Base-by-base conservation (phyloP, 2,888 invertebrate species). In the Aplocera efformata region DNA sequence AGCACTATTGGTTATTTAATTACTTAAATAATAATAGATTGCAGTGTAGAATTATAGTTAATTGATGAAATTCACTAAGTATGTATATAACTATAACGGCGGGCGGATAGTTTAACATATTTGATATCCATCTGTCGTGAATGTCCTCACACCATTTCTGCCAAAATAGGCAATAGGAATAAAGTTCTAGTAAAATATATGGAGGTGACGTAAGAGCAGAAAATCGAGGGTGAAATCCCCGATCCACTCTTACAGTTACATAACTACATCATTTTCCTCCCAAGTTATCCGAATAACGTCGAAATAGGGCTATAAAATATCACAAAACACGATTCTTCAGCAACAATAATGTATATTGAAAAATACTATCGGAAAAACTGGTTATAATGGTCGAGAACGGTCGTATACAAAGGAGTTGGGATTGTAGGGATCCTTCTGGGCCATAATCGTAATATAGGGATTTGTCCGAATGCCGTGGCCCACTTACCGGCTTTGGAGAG, bases 371-470 rank as follows among this genome's bases (percentile, higher is more conserved):
- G 61, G 56, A 62, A 66, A 64, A 70, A 61, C 63, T 58, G 58
- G 63, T 60, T 63, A 63, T 67, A 67, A 65, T 56, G 56, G 58
- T 54, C 57, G 53, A 54, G 58, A 59, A 55, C 49, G 55, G 55
- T 63, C 66, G 66, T 67, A 70, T 69, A 72, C 66, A 71, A 70
- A 72, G 57, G 58, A 63, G 61, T 56, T 55, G 47, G 50, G 60
- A 26, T 39, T 28, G 48, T 23, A 63, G 58, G 67, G 58, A 60
- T 63, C 56, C 50, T 58, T 61, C 63, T 48, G 48, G 71, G 68
- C 77, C 74, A 80, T 84, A 78, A 78, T 72, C 72, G 72, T 76
- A 78, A 77, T 75, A 70, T 63, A 59, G 62, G 72, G 71, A 73
- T 74, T 73, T 82, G 76, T 76, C 70, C 60, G 67, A 68, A 68